Evolutionary conservation across 1,140 invertebrate genomes (phyloP), one percentile per base, ranked within the genome.

Genomic region (Cydia amplana): DNA sequence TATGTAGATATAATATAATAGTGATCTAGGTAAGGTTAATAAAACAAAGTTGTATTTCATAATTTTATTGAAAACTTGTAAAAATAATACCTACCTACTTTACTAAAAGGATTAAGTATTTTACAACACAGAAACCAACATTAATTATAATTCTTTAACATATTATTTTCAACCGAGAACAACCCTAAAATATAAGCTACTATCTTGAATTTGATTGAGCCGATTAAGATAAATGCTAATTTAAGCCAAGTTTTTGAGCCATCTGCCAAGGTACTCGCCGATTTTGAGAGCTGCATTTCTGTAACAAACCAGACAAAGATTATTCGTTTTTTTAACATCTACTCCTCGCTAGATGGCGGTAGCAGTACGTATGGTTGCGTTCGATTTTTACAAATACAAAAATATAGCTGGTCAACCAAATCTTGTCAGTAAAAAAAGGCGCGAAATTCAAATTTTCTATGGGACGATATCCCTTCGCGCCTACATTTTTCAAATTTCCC

Each of bases 231-330:
- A 60, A 60, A 60, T 20, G 18, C 4, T 46, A n/a, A 43, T 72
- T 72, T 76, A 89, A 10, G 85, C 82, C 2, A 86, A 72, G 72
- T 85, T 85, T 65, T 91, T 91, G 67, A 88, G 76, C 83, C 87
- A 87, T 73, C 89, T 82, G 51, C 79, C 80, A 40, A 89, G 36
- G 76, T 78, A 86, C 73, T 82, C 79, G 64, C 84, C 84, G 4
- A 86, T 60, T 76, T 83, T 86, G 60, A 84, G 70, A 51, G 81
- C 85, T 32, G 81, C 80, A 72, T 86, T 82, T 75, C 89, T 88
- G 85, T 70, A 85, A 87, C 49, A 72, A 70, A 74, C 77, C 75
- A 75, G 25, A 75, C 40, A 4, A 18, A 46, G 43, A 12, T 16
- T 43, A 43, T 51, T 55, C 2, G n/a, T 55, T 7, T 55, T 55